A percentile compares a stretch with the other conserved stretches of the same genome.
These are phyloP conservation scores for Dorcus hopei DNA, from an alignment of 2,888 invertebrate genomes.

Conservation along the genomic window DNA sequence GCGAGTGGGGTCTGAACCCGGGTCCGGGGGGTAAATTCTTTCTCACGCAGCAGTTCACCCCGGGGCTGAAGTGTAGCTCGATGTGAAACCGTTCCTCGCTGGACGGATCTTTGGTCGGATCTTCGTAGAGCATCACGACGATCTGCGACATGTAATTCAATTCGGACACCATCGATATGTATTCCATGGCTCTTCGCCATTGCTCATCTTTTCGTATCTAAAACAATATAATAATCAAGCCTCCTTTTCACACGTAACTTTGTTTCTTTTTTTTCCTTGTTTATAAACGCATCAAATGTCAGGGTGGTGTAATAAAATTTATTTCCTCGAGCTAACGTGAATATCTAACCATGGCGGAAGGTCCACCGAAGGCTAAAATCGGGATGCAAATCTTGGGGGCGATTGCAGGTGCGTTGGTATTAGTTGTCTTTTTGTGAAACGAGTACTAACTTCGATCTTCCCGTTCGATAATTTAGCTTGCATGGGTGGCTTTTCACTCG, in stretches of 20 bases:
- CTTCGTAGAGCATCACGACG: slow-evolving; percentile 98
- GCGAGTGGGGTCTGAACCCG: slow-evolving; percentile 87
- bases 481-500: slow-evolving; percentile 44
- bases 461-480: slow-evolving; percentile 7
- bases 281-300: too few relatives aligned
- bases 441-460: background rate
- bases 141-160: slow-evolving; percentile 99
- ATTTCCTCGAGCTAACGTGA: background rate
- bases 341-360: background rate
- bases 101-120: slow-evolving; percentile 90
- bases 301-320: too few relatives aligned
- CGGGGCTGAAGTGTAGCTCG: slow-evolving; percentile 98
- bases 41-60: slow-evolving; percentile 93
- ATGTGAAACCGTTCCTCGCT: slow-evolving; percentile 96
- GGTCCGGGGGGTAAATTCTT: slow-evolving; percentile 92
- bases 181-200: slow-evolving; percentile 98
- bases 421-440: background rate
- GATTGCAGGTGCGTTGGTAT: slow-evolving; percentile 25
- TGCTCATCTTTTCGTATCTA: slow-evolving; percentile 87
- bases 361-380: slow-evolving; percentile 6
- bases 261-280: too few relatives aligned
- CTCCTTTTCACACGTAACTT: too few relatives aligned
- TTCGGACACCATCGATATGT: slow-evolving; percentile 95
- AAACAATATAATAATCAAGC: background rate
- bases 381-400: slow-evolving; percentile 20